These are phyloP conservation scores for Nicator chloris DNA, from an alignment of 2,113 vertebrate genomes.

Conservation along the genomic window DNA sequence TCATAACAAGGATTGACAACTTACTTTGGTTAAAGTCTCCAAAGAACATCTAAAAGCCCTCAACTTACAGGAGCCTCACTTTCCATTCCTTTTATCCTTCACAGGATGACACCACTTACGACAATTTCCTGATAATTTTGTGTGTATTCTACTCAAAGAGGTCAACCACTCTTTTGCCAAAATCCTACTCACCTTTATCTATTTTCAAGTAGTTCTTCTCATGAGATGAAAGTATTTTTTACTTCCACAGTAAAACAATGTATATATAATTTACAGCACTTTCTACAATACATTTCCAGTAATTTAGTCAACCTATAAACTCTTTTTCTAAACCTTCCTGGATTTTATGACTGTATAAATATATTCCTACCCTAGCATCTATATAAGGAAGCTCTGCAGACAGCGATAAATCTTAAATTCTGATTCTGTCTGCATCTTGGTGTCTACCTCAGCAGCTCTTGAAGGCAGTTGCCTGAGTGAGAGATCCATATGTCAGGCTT, in stretches of 20 bases:
- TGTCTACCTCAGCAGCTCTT: neutral
- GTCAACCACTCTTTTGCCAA: neutral
- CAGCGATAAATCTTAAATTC: neutral
- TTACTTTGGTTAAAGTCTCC: neutral
- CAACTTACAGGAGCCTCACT: neutral
- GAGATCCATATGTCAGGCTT: neutral
- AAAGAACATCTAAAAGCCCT: neutral
- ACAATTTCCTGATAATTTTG: neutral
- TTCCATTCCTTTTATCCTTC: neutral
- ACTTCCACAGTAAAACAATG: neutral
- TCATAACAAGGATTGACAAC: neutral
- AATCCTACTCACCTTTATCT: neutral
- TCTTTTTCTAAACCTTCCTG: neutral
- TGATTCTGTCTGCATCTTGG: neutral
- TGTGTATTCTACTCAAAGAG: neutral
- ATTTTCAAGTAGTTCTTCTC: neutral
- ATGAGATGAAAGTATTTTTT: neutral
- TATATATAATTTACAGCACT: neutral
- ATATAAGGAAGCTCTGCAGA: neutral
- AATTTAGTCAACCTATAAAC: neutral
- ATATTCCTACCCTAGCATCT: neutral
- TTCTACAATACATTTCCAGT: neutral
- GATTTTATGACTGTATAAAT: neutral
- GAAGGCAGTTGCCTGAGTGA: neutral
- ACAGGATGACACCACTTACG: neutral